A percentile compares a stretch with the other conserved stretches of the same genome.
phyloP scores from a whole-genome alignment of 2,113 vertebrate genomes.

The Muntiacus muntjak region DNA sequence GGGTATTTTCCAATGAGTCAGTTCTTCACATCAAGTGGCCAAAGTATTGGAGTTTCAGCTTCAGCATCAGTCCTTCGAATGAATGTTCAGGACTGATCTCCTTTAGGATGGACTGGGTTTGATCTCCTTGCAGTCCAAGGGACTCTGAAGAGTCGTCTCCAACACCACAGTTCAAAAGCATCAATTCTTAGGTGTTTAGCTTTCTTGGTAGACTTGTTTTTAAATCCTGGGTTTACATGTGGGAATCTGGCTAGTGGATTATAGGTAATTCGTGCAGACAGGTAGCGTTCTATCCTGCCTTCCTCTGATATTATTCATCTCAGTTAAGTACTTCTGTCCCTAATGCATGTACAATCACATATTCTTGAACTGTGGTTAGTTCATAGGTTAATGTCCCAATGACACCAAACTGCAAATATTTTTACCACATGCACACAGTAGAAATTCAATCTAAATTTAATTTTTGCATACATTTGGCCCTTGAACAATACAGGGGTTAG shows the following conservation, averaged over 20 bases:
- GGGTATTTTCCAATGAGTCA: background rate
- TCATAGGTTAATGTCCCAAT: background rate
- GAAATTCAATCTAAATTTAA: background rate
- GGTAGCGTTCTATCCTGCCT: background rate
- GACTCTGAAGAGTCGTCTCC: background rate
- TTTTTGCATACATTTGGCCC: background rate
- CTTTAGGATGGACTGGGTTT: background rate
- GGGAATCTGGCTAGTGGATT: background rate
- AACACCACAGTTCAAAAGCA: background rate
- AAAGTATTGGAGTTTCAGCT: background rate
- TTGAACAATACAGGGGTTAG: background rate
- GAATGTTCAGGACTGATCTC: background rate
- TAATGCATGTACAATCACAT: background rate
- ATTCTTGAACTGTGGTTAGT: background rate
- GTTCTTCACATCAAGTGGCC: background rate
- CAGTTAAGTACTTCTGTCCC: background rate
- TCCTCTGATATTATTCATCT: background rate
- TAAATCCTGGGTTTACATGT: background rate
- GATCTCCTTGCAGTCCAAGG: background rate
- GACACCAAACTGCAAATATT: background rate
- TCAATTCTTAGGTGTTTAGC: background rate
- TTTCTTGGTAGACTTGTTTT: background rate
- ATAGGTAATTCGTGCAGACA: background rate
- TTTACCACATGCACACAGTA: background rate
- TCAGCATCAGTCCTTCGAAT: background rate